Evolutionary conservation across 2,113 vertebrate genomes (phyloP).

Genomic region (Nerophis lumbriciformis): DNA sequence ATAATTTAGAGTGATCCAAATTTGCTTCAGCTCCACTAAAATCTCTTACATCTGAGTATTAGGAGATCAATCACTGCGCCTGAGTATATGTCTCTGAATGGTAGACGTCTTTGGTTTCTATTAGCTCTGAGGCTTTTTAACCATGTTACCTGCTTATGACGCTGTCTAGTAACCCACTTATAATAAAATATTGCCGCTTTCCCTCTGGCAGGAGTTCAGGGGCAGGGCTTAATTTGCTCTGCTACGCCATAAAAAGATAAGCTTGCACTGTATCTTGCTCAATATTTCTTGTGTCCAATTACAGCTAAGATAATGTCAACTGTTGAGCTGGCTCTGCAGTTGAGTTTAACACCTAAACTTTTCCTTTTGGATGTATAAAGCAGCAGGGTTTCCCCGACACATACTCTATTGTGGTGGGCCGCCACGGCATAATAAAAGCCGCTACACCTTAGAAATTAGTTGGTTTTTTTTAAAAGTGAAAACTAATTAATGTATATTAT

Average conservation of each 20-base stretch:
- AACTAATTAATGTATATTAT: too few relatives aligned
- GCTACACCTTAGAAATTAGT: too few relatives aligned
- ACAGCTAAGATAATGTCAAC: conserved; percentile 27
- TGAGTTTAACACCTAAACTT: conserved; percentile 5
- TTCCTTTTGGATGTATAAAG: background rate
- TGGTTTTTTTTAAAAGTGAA: too few relatives aligned
- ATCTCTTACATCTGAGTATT: too few relatives aligned
- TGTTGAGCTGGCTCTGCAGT: conserved; percentile 7
- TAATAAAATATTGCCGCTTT: conserved; percentile 28
- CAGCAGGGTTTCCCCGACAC: too few relatives aligned
- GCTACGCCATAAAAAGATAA: conserved; percentile 35
- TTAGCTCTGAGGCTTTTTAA: conserved; percentile 17
- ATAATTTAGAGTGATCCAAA: too few relatives aligned
- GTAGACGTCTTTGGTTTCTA: conserved; percentile 13
- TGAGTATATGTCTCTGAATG: background rate
- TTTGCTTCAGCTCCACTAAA: too few relatives aligned
- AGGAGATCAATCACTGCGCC: background rate
- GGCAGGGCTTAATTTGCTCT: conserved; percentile 36
- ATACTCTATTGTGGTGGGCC: too few relatives aligned
- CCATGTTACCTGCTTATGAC: conserved; percentile 5
- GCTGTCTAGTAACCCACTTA: conserved; percentile 28
- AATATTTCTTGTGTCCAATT: conserved; percentile 33
- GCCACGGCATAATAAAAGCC: too few relatives aligned
- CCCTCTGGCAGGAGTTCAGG: conserved; percentile 6
- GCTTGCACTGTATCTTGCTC: conserved; percentile 10